Conservation (phyloP, 2,113 vertebrate genomes). For the Chauna torquata region DNA sequence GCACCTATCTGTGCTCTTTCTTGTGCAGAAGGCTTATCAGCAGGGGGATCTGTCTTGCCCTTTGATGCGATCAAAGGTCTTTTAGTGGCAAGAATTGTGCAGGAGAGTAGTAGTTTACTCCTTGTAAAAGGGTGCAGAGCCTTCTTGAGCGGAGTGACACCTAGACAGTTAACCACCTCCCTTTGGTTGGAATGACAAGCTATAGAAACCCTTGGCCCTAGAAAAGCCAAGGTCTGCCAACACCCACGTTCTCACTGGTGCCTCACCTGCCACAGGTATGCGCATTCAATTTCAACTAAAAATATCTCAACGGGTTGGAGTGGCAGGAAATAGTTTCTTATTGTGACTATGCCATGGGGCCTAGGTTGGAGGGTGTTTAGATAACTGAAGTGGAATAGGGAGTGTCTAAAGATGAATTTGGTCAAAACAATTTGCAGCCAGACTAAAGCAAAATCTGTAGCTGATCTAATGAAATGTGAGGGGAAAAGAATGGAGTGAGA, state of each 20-base stretch:
- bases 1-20: neutral
- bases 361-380: neutral
- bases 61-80: neutral
- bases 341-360: neutral
- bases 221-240: slow-evolving; percentile 58
- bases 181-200: slow-evolving; percentile 46
- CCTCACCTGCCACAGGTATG: slow-evolving; percentile 77
- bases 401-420: slow-evolving; percentile 3
- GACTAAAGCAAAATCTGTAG: neutral
- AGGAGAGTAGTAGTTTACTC: neutral
- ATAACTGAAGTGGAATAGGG: neutral
- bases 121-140: neutral
- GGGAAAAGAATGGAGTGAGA: neutral
- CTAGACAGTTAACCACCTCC: slow-evolving; percentile 2
- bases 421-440: neutral
- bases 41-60: neutral
- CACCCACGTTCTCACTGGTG: slow-evolving; percentile 69
- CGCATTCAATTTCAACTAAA: slow-evolving; percentile 62
- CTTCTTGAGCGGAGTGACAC: neutral
- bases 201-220: neutral
- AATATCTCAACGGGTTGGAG: slow-evolving; percentile 63
- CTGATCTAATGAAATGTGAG: neutral
- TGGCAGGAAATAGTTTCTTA: slow-evolving; percentile 45
- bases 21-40: neutral
- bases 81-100: neutral